Percentiles rank a stretch among this genome's conserved stretches.
Conservation (phyloP, 92 coral and sea anemone species). For the Epizoanthus fatuus region DNA sequence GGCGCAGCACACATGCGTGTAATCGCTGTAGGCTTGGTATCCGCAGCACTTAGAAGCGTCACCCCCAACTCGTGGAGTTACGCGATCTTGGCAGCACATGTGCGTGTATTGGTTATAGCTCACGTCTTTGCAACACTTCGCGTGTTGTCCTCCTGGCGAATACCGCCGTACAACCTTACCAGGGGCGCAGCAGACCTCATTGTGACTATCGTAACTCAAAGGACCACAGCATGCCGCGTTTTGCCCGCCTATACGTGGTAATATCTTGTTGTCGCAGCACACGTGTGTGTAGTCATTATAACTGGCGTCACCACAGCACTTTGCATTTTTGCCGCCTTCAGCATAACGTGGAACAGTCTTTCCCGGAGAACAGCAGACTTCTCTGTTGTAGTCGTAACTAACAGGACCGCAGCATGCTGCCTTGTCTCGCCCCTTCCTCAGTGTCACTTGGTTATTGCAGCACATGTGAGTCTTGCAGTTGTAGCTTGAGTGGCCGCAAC, state of each 20-base stretch:
- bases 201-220: constrained; percentile 13
- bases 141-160: constrained; percentile 46
- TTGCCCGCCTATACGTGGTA: constrained; percentile 30
- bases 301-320: constrained; percentile 49
- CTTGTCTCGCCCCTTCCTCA: constrained; percentile 31
- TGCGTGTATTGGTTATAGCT: constrained; percentile 37
- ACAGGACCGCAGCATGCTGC: constrained; percentile 54
- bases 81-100: constrained; percentile 47
- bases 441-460: constrained; percentile 4
- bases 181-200: constrained; percentile 41
- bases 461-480: constrained; percentile 45
- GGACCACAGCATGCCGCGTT: constrained; percentile 51
- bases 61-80: constrained; percentile 30
- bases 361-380: constrained; percentile 48
- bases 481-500: constrained; percentile 44
- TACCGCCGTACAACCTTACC: constrained; percentile 42
- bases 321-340: constrained; percentile 39
- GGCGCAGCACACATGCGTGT: constrained; percentile 59
- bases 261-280: constrained; percentile 32
- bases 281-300: constrained; percentile 47
- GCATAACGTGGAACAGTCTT: constrained; percentile 10
- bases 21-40: constrained; percentile 10
- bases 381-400: constrained; percentile 30
- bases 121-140: constrained; percentile 42
- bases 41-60: constrained; percentile 43